Conservation (phyloP, 1,140 invertebrate genomes). For the Stratiolaelaps scimitus region DNA sequence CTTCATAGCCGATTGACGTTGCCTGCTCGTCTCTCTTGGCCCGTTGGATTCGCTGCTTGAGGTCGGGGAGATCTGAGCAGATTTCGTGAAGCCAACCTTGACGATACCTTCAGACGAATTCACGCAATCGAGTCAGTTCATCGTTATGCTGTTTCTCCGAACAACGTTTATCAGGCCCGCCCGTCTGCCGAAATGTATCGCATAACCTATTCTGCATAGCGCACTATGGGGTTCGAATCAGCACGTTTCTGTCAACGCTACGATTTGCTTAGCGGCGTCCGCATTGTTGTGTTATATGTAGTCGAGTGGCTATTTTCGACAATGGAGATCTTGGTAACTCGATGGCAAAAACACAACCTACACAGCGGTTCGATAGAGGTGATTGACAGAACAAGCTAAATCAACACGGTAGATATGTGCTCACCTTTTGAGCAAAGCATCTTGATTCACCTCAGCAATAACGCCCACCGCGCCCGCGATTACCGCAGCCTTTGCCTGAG, state of each 20-base stretch:
- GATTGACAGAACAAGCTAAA: no score
- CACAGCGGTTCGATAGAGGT: not conserved
- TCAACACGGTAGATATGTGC: no score
- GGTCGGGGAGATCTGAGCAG: constrained; percentile 44
- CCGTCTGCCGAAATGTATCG: no score
- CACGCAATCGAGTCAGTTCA: not conserved
- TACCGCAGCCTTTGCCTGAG: constrained; percentile 54
- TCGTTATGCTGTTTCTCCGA: not conserved
- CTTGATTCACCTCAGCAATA: constrained; percentile 50
- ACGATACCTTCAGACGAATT: constrained; percentile 40
- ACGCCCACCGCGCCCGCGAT: constrained; percentile 55
- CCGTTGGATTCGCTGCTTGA: constrained; percentile 43
- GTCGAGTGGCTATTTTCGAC: not conserved
- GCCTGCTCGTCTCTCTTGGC: constrained; percentile 38
- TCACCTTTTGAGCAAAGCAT: constrained; percentile 20
- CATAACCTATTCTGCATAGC: no score
- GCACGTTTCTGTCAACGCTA: no score
- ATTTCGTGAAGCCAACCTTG: constrained; percentile 54
- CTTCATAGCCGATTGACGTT: constrained; percentile 53
- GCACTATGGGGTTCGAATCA: no score
- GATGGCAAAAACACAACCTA: no score
- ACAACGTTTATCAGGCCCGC: not conserved
- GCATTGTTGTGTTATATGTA: not conserved
- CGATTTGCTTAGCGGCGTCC: no score
- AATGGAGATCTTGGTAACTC: no score